phyloP scores from a whole-genome alignment of 2,797 vertebrate genomes.

The Myotis myotis region DNA sequence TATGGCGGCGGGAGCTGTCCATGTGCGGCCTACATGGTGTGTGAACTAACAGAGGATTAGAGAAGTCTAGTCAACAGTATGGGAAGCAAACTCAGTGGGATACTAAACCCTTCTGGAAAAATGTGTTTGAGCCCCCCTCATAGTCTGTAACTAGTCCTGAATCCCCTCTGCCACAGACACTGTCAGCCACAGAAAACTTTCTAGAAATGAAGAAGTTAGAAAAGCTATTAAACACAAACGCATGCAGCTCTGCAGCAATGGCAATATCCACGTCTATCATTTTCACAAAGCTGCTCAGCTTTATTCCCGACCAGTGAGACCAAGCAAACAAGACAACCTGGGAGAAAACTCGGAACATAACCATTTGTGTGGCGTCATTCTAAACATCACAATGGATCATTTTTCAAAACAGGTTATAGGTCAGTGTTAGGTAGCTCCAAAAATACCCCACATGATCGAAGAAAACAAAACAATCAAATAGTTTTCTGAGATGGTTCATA shows the following conservation, averaged over 20 bases:
- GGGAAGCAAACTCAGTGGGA: background rate
- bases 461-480: conserved; percentile 5
- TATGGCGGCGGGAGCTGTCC: background rate
- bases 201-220: background rate
- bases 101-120: conserved; percentile 22
- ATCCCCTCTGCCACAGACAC: background rate
- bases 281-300: conserved; percentile 28
- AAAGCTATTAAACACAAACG: background rate
- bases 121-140: background rate
- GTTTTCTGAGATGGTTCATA: background rate
- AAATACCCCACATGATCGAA: background rate
- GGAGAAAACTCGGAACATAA: background rate
- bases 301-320: conserved; percentile 13
- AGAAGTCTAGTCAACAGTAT: background rate
- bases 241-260: background rate
- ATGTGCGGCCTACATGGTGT: background rate
- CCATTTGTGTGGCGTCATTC: background rate
- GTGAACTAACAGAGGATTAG: background rate
- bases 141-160: background rate
- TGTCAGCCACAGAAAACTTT: background rate
- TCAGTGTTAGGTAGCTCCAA: background rate
- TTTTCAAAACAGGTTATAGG: background rate
- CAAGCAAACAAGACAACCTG: background rate
- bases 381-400: background rate
- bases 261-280: background rate